Evolutionary conservation across 2,113 vertebrate species (phyloP).

Genomic region (Xiphophorus hellerii): DNA sequence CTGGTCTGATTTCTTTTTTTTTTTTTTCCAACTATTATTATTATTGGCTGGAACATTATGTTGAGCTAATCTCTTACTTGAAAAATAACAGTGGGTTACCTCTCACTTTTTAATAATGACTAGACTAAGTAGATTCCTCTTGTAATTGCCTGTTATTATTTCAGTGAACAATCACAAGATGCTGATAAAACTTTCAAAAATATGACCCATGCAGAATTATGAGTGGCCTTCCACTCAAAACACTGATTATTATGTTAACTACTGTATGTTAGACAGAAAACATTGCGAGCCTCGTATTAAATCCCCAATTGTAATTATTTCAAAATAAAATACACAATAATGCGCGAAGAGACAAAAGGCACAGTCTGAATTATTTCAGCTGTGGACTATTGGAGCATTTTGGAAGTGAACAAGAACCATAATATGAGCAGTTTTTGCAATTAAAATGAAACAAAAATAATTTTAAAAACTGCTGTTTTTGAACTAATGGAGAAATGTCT

Average conservation of each 20-base stretch:
- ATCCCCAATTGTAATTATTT: not conserved
- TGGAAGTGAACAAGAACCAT: not conserved
- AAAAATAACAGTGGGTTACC: not conserved
- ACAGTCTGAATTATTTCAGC: not conserved
- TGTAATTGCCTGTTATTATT: not conserved
- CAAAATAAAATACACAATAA: not conserved
- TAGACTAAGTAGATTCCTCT: not conserved
- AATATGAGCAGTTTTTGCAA: not conserved
- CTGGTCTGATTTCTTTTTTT: not conserved
- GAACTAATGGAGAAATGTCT: no score
- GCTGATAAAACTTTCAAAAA: not conserved
- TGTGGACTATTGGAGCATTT: not conserved
- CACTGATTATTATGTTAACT: not conserved
- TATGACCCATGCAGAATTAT: not conserved
- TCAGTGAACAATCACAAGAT: not conserved
- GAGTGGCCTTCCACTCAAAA: not conserved
- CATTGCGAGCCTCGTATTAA: not conserved
- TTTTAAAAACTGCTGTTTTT: no score
- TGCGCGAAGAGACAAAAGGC: not conserved
- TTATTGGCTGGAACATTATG: not conserved
- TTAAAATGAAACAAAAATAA: not conserved
- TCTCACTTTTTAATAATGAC: not conserved
- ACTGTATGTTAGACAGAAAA: not conserved
- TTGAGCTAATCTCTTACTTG: not conserved
- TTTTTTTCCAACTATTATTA: no score